Conservation (phyloP, 2,888 invertebrate species). For the Cecidostiba fungosa region DNA sequence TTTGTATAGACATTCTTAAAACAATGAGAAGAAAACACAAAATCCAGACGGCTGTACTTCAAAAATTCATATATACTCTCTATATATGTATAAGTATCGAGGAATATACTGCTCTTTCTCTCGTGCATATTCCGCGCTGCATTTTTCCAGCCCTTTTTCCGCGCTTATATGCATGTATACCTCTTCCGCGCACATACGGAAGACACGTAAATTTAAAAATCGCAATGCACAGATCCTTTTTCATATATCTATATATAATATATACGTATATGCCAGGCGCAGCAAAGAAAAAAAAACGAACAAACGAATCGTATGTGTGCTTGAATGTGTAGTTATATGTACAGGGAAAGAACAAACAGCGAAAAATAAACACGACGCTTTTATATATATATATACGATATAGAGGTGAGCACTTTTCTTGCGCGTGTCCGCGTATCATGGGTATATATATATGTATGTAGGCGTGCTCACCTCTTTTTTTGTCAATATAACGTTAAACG, state of each 20-base stretch:
- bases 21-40: conserved; percentile 21
- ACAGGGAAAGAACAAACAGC: conserved; percentile 42
- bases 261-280: neutral
- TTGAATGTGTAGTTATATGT: conserved; percentile 7
- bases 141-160: neutral
- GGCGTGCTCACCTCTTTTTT: conserved; percentile 14
- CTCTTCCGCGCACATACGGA: neutral
- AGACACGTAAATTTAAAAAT: conserved; percentile 37
- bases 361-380: conserved; percentile 38
- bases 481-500: conserved; percentile 49
- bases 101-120: conserved; percentile 21
- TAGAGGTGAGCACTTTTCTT: conserved; percentile 16
- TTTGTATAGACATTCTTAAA: conserved; percentile 13
- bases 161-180: neutral
- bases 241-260: neutral
- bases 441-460: conserved; percentile 5
- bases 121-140: neutral
- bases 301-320: neutral
- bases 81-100: conserved; percentile 7
- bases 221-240: conserved; percentile 24
- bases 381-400: conserved; percentile 9
- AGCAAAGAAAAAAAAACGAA: conserved; percentile 6
- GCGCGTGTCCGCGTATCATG: neutral
- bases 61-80: neutral
- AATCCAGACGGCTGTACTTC: neutral